A percentile compares a stretch with the other conserved stretches of the same genome.
Evolutionary conservation across 2,888 invertebrate genomes (phyloP).

Genomic region (Nemapogon koenigi): DNA sequence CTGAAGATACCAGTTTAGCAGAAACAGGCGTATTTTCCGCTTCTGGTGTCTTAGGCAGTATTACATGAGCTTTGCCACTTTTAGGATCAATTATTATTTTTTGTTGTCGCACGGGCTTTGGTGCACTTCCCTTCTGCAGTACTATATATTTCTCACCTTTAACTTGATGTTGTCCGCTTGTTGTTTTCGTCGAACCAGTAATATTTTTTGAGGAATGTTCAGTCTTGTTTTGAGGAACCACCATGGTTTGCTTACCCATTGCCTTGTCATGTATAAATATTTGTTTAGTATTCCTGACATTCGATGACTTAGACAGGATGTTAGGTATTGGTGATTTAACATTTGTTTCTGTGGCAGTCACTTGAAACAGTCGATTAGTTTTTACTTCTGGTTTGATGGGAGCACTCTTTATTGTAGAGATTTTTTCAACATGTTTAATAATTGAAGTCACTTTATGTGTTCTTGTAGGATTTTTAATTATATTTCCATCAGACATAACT

Average conservation of each 20-base stretch:
- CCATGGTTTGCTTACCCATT: slow-evolving; percentile 49
- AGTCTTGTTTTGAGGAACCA: slow-evolving; percentile 17
- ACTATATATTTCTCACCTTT: slow-evolving; percentile 54
- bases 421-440: slow-evolving; percentile 35
- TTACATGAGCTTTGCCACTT: slow-evolving; percentile 52
- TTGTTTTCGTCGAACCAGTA: too few relatives aligned
- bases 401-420: slow-evolving; percentile 19
- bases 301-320: slow-evolving; percentile 54
- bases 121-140: slow-evolving; percentile 38
- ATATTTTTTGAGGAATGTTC: slow-evolving; percentile 2
- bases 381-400: slow-evolving; percentile 41
- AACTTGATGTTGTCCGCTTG: slow-evolving; percentile 21
- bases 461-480: slow-evolving; percentile 33
- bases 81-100: slow-evolving; percentile 57
- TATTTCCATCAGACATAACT: slow-evolving; percentile 56
- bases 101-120: slow-evolving; percentile 42
- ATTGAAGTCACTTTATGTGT: slow-evolving; percentile 37
- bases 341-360: slow-evolving; percentile 31
- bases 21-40: slow-evolving; percentile 42
- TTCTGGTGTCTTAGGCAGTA: slow-evolving; percentile 38
- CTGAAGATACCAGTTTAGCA: slow-evolving; percentile 42
- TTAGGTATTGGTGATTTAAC: slow-evolving; percentile 28
- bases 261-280: slow-evolving; percentile 54
- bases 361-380: slow-evolving; percentile 46
- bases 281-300: slow-evolving; percentile 43